Evolutionary conservation across 2,113 vertebrate species (phyloP).

Genomic region (Saiga tatarica): DNA sequence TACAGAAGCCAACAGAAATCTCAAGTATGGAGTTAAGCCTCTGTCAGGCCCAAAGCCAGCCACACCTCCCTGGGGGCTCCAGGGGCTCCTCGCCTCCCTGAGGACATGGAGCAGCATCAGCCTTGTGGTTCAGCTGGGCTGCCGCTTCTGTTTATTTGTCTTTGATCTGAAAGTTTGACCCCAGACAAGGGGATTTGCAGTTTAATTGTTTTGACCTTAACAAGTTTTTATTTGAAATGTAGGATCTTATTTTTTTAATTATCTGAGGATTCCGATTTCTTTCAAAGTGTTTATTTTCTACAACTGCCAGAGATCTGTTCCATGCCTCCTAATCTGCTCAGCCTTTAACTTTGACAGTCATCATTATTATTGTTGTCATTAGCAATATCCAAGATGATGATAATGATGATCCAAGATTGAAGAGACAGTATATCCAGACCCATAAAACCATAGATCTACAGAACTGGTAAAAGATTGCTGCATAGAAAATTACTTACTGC

Average conservation of each 20-base stretch:
- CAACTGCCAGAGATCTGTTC: neutral
- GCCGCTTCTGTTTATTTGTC: constrained; percentile 26
- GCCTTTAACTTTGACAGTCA: neutral
- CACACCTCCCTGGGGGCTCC: neutral
- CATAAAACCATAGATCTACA: neutral
- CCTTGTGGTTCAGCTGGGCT: neutral
- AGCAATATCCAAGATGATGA: neutral
- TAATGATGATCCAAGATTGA: neutral
- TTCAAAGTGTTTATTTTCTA: neutral
- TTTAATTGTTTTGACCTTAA: constrained; percentile 52
- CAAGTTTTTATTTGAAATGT: constrained; percentile 38
- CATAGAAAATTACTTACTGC: neutral
- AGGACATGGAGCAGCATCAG: neutral
- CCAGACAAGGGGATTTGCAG: constrained; percentile 40
- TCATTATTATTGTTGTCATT: too few species aligned
- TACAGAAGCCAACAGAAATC: neutral
- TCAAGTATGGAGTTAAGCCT: neutral
- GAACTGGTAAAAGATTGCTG: neutral
- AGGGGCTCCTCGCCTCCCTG: neutral
- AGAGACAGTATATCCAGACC: neutral
- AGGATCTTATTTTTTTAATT: constrained; percentile 4
- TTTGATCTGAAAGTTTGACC: constrained; percentile 50
- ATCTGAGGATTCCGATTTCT: neutral
- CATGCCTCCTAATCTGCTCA: neutral
- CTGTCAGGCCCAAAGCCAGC: accelerated